Evolutionary conservation across 2,113 vertebrate species (phyloP), one percentile per base, ranked within the genome.

Genomic region (Vulpes ferrilata): DNA sequence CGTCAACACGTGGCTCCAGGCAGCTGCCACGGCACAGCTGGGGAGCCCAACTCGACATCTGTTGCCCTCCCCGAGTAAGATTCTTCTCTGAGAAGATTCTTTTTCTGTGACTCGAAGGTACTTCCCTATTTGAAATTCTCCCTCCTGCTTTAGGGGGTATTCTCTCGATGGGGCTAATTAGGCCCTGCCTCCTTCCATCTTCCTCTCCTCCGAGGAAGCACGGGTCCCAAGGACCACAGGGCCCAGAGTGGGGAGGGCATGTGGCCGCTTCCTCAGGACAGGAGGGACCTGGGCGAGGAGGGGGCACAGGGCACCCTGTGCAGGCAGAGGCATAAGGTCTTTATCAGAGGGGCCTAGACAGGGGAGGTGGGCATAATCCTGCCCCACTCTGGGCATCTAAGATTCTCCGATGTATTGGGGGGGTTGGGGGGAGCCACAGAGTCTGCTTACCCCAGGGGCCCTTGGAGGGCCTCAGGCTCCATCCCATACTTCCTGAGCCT

Each of bases 401-500:
- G 51, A 59, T 59, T 55, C 64, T 69, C 30, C 10, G 71, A 16
- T 32, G 5, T 38, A 0, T 35, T 59, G 35, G 48, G 1, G 17
- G 17, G 25, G 0, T 1, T 6, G 0, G 69, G 57, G 53, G 12
- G 7, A 43, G 3, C 7, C 30, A 6, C 20, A n/a, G 7, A 57
- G 25, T 25, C 76, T 32, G 15, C 12, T 48, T 22, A 57, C 30
- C 88, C 30, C 7, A 2, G 16, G 22, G 67, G 6, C 55, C 65
- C 32, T 5, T 19, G 4, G 62, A 62, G 25, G 64, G 22, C 4
- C 43, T 59, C 64, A 59, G 59, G 85, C n/a, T 35, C 4, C 12
- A 57, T 32, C 57, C 48, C 38, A 11, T 20, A 32, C 38, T 74
- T 94, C 57, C 88, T 59, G 82, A 85, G 71, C 74, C 57, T 53